Base-by-base conservation (phyloP, 2,113 vertebrate species). In the mouse (Mus musculus) region DNA sequence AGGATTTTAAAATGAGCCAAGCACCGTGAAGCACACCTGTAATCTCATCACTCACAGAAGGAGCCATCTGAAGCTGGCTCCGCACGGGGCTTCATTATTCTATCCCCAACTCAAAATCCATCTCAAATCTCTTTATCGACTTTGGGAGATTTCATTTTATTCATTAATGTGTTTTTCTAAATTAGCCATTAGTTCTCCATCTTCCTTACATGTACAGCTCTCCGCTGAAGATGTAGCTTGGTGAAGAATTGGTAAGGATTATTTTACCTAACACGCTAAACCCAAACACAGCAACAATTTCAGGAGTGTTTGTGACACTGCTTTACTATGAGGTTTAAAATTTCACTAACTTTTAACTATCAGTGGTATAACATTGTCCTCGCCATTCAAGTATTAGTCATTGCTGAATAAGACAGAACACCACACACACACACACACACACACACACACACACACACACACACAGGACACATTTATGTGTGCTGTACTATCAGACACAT, bases 321-420 rank as follows among this genome's bases (percentile, higher is more conserved):
- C 49, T 95, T 75, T 46, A 14, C 56, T 28, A 89, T 30, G 82
- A 95, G 89, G 52, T 81, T 14, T 19, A 54, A 77, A 42, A 33
- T 88, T 93, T 95, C 80, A 67, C 16, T 88, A 26, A 77, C 67
- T 92, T 96, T 82, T 73, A 89, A 91, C 59, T 95, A 28, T 28
- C n/a, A 81, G 42, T 88, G 93, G 77, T 76, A 72, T 71, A 76
- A 91, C n/a, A 88, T 69, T 90, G 78, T 7, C 61, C 63, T 94
- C 69, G 52, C 56, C 81, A 90, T 88, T 80, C 65, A 88, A 80
- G 65, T n/a, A 90, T 61, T 61, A 85, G 54, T 95, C 28, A 67
- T 61, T 80, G 88, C 75, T 67, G 22, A 89, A 61, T 63, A 65
- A 67, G 36, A 78, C 13, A 88, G 63, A 94, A 91, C 71, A 71